Conservation (phyloP, 2,797 vertebrate genomes). For the Leptodactylus fallax region DNA sequence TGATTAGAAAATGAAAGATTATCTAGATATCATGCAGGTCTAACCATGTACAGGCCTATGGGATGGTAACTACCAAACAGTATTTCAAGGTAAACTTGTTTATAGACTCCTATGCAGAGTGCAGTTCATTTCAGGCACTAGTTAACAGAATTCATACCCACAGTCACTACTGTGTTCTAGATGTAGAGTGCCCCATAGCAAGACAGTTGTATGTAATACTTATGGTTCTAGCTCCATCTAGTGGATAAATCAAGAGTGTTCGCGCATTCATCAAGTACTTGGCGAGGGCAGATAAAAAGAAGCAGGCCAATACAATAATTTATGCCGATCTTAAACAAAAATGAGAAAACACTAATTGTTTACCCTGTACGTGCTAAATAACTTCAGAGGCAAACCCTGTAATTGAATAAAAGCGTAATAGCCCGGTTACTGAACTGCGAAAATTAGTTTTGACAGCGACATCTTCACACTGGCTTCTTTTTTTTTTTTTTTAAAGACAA, state of each 20-base stretch:
- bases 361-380: neutral
- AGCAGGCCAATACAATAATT: neutral
- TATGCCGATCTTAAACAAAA: neutral
- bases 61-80: rapidly evolving
- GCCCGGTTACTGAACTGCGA: slow-evolving; percentile 81
- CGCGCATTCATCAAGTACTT: slow-evolving; percentile 25
- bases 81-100: neutral
- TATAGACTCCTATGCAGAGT: neutral
- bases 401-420: slow-evolving; percentile 65
- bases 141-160: slow-evolving; percentile 23
- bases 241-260: slow-evolving; percentile 5
- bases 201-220: neutral
- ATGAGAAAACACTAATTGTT: neutral
- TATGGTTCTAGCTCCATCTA: slow-evolving; percentile 33
- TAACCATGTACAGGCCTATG: no score
- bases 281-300: neutral
- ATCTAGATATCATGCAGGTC: neutral
- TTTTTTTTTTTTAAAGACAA: slow-evolving; percentile 71
- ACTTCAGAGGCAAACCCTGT: neutral
- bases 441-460: slow-evolving; percentile 86
- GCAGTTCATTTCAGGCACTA: slow-evolving; percentile 21
- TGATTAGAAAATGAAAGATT: no score
- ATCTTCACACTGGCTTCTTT: slow-evolving; percentile 79
- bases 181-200: neutral
- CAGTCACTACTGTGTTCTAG: neutral